These are phyloP conservation scores for Centropus bengalensis DNA, from an alignment of 2,113 vertebrate genomes.

Conservation along the genomic window DNA sequence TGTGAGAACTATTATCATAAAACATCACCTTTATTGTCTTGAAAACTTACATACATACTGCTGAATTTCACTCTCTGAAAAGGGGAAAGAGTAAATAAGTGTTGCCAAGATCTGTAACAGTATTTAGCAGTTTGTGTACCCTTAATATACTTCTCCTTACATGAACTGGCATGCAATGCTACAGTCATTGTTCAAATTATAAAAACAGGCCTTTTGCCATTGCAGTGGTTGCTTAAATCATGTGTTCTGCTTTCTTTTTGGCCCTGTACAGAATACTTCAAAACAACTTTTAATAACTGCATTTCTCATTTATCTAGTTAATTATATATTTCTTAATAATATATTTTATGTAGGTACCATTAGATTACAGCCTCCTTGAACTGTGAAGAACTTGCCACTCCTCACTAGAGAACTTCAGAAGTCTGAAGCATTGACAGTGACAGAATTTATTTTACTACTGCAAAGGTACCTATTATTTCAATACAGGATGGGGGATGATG, in stretches of 20 bases:
- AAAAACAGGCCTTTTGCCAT: background rate
- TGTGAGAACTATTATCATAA: background rate
- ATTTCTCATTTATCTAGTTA: background rate
- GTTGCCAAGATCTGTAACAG: background rate
- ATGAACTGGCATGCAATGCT: background rate
- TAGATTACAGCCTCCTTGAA: slow-evolving; percentile 6
- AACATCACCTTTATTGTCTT: background rate
- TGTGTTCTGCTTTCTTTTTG: background rate
- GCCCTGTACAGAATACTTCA: background rate
- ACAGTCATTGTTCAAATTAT: background rate
- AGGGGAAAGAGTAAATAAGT: background rate
- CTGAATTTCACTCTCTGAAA: background rate
- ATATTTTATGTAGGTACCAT: background rate
- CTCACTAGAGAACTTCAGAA: background rate
- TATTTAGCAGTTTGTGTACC: background rate
- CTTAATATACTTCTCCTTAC: background rate
- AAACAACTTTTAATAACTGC: background rate
- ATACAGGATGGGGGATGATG: background rate
- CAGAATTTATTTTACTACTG: background rate
- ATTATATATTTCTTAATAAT: background rate
- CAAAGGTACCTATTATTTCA: background rate
- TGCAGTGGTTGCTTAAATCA: background rate
- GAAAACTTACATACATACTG: background rate
- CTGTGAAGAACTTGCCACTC: background rate
- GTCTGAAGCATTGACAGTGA: slow-evolving; percentile 23